A percentile compares a stretch with the other conserved stretches of the same genome.
Evolutionary conservation across 1,140 invertebrate species (phyloP).

Genomic region (Nasonia vitripennis): DNA sequence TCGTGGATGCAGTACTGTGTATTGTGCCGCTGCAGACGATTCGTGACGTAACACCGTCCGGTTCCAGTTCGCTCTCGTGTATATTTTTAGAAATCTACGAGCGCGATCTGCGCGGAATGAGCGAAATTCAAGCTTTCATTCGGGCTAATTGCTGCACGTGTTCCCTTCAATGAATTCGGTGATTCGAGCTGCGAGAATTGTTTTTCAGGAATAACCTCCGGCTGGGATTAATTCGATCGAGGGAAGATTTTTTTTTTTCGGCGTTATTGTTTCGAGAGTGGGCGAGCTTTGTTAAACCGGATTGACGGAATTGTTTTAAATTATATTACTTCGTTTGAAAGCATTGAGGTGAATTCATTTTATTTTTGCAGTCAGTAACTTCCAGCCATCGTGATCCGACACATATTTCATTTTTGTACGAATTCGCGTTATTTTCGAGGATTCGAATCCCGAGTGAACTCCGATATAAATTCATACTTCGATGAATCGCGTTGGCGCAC

Average conservation of each 20-base stretch:
- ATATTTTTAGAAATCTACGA: slow-evolving; percentile 4
- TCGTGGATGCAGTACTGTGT: neutral
- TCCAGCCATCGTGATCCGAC: no score
- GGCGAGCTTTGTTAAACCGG: no score
- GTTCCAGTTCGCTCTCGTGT: slow-evolving; percentile 6
- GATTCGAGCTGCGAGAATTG: slow-evolving; percentile 5
- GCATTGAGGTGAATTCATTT: no score
- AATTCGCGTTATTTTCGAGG: no score
- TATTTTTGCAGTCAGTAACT: no score
- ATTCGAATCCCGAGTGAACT: neutral
- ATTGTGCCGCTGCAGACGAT: slow-evolving; percentile 4
- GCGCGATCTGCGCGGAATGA: neutral
- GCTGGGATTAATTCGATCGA: no score
- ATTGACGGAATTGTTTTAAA: no score
- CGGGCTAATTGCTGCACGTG: neutral
- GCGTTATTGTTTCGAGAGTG: no score
- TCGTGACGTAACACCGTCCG: neutral
- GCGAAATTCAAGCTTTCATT: neutral
- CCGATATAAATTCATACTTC: no score
- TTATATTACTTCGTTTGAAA: no score
- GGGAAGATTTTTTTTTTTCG: no score
- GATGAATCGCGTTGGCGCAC: neutral
- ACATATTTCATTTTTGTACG: no score
- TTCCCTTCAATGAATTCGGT: neutral
- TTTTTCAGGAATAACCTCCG: neutral